Evolutionary conservation across 2,797 vertebrate genomes (phyloP).

Genomic region (Coregonus sp.): DNA sequence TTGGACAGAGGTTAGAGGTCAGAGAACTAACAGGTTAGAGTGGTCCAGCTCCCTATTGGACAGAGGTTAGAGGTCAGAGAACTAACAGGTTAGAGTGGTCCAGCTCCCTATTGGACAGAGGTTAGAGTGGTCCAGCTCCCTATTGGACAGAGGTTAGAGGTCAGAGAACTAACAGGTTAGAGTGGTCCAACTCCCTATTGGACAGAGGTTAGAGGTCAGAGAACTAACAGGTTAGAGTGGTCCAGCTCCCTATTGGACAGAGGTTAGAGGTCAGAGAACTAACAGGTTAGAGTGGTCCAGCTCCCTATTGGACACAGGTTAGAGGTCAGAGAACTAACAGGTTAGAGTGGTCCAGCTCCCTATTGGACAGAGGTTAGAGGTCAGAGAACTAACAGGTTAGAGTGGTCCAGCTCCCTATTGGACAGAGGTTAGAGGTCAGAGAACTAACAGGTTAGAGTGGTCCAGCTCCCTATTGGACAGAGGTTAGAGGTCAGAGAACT

Average conservation of each 20-base stretch:
- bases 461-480: not conserved
- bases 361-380: not conserved
- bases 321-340: not conserved
- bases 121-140: not conserved
- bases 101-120: conserved; percentile 58
- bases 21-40: no score
- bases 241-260: not conserved
- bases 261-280: not conserved
- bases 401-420: not conserved
- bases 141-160: not conserved
- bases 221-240: not conserved
- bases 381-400: not conserved
- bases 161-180: not conserved
- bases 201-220: not conserved
- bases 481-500: not conserved
- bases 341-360: not conserved
- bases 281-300: not conserved
- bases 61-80: no score
- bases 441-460: not conserved
- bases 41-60: no score
- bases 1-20: no score
- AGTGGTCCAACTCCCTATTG: not conserved
- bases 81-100: conserved; percentile 88
- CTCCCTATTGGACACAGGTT: not conserved
- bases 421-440: not conserved